Conservation (phyloP, 1,140 invertebrate genomes). For the Aphaenogaster rudis region DNA sequence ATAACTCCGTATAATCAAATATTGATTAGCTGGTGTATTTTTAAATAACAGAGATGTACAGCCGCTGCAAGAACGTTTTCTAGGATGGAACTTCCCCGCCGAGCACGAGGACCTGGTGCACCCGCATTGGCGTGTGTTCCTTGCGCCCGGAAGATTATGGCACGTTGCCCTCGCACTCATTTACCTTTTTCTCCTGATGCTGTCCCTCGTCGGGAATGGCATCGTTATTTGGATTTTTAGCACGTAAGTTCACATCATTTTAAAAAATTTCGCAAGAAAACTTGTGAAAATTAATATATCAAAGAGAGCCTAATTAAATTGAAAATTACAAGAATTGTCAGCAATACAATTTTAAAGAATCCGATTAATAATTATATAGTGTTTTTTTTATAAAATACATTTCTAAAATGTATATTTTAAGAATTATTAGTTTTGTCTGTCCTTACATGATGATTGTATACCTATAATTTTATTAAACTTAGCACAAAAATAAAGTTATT, state of each 20-base stretch:
- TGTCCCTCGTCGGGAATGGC: slow-evolving; percentile 92
- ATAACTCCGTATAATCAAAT: slow-evolving; percentile 10
- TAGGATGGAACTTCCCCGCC: slow-evolving; percentile 91
- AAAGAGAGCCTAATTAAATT: not conserved
- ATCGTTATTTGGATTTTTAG: slow-evolving; percentile 94
- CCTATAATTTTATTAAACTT: not conserved
- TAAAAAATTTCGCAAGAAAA: not conserved
- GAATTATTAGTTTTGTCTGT: not conserved
- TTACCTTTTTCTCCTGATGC: slow-evolving; percentile 90
- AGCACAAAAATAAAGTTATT: not conserved
- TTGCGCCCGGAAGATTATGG: slow-evolving; percentile 90
- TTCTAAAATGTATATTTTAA: slow-evolving; percentile 2
- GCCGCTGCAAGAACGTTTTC: slow-evolving; percentile 82
- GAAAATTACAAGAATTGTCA: not conserved
- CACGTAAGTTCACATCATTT: slow-evolving; percentile 88
- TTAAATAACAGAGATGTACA: slow-evolving; percentile 66
- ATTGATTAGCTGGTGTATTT: slow-evolving; percentile 32
- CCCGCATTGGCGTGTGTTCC: slow-evolving; percentile 91
- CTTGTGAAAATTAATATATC: not conserved
- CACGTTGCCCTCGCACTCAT: slow-evolving; percentile 92
- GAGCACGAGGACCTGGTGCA: slow-evolving; percentile 91
- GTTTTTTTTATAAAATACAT: not conserved
- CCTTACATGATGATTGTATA: not conserved
- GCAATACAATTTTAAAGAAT: not conserved
- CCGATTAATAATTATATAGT: not conserved